Evolutionary conservation across 1,140 invertebrate genomes (phyloP).

Genomic region (Drosophila takahashii): DNA sequence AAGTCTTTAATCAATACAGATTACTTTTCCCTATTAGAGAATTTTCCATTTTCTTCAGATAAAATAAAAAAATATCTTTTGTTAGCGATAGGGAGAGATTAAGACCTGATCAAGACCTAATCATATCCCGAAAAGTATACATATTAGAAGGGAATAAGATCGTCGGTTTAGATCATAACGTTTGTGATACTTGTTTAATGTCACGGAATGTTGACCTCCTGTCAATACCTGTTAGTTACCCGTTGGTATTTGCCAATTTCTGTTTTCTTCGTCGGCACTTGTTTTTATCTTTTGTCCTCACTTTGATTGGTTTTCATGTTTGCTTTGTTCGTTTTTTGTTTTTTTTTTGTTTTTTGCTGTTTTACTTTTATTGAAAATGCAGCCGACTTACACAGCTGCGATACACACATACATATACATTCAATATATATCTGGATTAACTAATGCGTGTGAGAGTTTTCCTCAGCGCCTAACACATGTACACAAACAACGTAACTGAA

Average conservation of each 20-base stretch:
- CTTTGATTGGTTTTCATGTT: slow-evolving; percentile 37
- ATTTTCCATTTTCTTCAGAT: no score
- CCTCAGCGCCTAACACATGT: slow-evolving; percentile 40
- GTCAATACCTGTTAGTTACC: slow-evolving; percentile 13
- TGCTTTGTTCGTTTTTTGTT: slow-evolving; percentile 40
- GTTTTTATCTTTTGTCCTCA: slow-evolving; percentile 47
- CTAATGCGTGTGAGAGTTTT: slow-evolving; percentile 28
- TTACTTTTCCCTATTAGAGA: no score
- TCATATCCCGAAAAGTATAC: not conserved
- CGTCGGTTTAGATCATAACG: not conserved
- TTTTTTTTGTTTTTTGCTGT: slow-evolving; percentile 52
- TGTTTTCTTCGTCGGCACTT: slow-evolving; percentile 62
- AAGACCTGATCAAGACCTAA: not conserved
- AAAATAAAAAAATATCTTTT: no score
- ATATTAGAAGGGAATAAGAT: not conserved
- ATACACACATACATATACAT: slow-evolving; percentile 57
- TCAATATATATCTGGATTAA: slow-evolving; percentile 32
- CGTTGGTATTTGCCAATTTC: slow-evolving; percentile 43
- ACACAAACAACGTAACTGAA: slow-evolving; percentile 40
- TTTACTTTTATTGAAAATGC: slow-evolving; percentile 70
- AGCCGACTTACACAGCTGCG: slow-evolving; percentile 57
- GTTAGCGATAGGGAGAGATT: no score
- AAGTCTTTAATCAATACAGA: no score
- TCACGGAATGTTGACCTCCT: slow-evolving; percentile 18
- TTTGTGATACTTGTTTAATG: not conserved